These are phyloP conservation scores for Noctuana brunneofusca DNA, from an alignment of 2,888 invertebrate genomes.

Conservation along the genomic window DNA sequence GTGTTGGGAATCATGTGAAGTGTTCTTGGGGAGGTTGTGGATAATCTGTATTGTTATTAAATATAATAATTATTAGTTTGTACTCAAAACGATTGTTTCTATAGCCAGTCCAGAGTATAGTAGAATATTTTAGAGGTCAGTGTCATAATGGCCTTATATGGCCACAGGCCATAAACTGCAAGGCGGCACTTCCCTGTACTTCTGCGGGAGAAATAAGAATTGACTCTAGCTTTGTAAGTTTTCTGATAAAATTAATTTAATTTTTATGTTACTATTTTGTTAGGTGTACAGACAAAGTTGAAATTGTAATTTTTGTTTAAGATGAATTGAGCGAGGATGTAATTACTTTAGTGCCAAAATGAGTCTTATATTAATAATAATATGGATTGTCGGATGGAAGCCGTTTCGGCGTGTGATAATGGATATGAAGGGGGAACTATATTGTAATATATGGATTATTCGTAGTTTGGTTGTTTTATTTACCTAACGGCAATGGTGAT, in stretches of 20 bases:
- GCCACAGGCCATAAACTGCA: too few relatives aligned
- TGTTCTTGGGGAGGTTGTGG: neutral
- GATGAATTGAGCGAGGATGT: neutral
- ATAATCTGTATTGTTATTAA: slow-evolving; percentile 17
- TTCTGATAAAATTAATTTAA: too few relatives aligned
- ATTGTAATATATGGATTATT: slow-evolving; percentile 28
- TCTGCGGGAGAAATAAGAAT: too few relatives aligned
- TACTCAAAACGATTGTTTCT: too few relatives aligned
- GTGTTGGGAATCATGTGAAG: slow-evolving; percentile 8
- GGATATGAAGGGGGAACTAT: neutral
- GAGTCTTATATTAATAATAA: slow-evolving; percentile 20
- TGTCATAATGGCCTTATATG: too few relatives aligned
- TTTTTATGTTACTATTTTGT: neutral
- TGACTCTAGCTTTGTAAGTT: neutral
- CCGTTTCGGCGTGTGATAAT: slow-evolving; percentile 9
- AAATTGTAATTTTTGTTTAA: neutral
- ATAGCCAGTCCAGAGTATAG: too few relatives aligned
- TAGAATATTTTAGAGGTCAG: too few relatives aligned
- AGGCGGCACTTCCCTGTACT: too few relatives aligned
- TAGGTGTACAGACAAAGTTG: neutral
- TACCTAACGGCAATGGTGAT: neutral
- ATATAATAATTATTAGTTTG: neutral
- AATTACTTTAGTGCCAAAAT: slow-evolving; percentile 16
- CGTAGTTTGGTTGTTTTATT: slow-evolving; percentile 16
- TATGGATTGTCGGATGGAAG: slow-evolving; percentile 15